phyloP scores from a whole-genome alignment of 2,797 vertebrate genomes.

The Erethizon dorsatum region DNA sequence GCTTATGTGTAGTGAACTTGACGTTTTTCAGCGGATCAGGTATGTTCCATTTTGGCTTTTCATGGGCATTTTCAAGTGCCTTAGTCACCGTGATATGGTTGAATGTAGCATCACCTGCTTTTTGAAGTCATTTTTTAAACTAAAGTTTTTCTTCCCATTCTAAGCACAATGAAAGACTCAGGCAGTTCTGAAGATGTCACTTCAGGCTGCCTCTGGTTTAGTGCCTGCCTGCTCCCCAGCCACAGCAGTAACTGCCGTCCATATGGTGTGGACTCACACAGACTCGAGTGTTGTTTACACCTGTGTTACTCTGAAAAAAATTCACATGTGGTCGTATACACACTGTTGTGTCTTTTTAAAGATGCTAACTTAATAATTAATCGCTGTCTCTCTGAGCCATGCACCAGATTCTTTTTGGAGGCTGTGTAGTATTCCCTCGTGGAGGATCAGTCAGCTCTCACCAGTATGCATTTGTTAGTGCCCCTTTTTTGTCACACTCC shows the following conservation, averaged over 20 bases:
- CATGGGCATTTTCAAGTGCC: not conserved
- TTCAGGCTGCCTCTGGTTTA: not conserved
- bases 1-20: not conserved
- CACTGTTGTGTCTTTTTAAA: not conserved
- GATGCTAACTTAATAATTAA: not conserved
- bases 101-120: not conserved
- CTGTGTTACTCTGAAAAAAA: not conserved
- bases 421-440: accelerated
- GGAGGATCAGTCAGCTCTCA: not conserved
- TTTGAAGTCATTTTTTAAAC: not conserved
- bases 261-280: not conserved
- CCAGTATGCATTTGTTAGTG: not conserved
- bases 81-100: not conserved
- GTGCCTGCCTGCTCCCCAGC: not conserved
- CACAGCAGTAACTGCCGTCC: not conserved
- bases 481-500: not conserved
- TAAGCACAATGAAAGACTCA: not conserved
- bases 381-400: accelerated
- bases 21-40: too few species aligned
- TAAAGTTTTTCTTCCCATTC: not conserved
- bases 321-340: accelerated
- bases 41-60: not conserved
- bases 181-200: not conserved
- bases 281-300: not conserved
- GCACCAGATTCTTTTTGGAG: not conserved